Evolutionary conservation across 2,888 invertebrate species (phyloP), one percentile per base, ranked within the genome.

Genomic region (Idaea straminata): DNA sequence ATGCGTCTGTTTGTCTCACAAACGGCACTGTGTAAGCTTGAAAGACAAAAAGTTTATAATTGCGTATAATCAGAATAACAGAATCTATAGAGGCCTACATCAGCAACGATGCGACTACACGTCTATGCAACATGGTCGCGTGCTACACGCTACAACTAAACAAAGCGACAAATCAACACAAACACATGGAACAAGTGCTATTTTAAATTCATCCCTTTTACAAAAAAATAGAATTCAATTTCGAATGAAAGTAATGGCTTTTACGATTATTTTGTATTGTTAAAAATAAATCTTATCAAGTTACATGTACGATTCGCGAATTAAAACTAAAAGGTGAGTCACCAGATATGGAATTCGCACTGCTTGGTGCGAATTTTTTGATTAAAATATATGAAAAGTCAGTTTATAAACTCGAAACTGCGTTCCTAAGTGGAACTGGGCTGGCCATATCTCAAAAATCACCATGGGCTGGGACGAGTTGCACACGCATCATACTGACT

Each of bases 91-190:
- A 81, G 77, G 77, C 82, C 81, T 75, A 84, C 84, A 85, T 84
- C 80, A 77, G 78, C 77, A 65, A 74, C 86, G 83, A 84, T 86
- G 85, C 86, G 86, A 82, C 82, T 79, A 83, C 83, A 82, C 82
- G 79, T 83, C 84, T 87, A 86, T 88, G 88, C 88, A 86, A 78
- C 78, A 78, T 75, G 77, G 72, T 88, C 74, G 90, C 90, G 90
- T 90, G 90, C 78, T 71, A 81, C 90, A 90, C 90, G 90, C 90
- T 71, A 90, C 69, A 65, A 34, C 72, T 66, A 64, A 75, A 76
- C 70, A 60, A 69, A 70, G 69, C 72, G 69, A 64, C 68, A 35
- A 70, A 72, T 73, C 68, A 65, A 70, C 69, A 59, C 5, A 35
- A 4, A 7, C 4, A 6, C 7, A 66, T 5, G 0, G 5, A 36